Evolutionary conservation across 2,888 invertebrate genomes (phyloP).

Genomic region (Cryptocheilus praepositus): DNA sequence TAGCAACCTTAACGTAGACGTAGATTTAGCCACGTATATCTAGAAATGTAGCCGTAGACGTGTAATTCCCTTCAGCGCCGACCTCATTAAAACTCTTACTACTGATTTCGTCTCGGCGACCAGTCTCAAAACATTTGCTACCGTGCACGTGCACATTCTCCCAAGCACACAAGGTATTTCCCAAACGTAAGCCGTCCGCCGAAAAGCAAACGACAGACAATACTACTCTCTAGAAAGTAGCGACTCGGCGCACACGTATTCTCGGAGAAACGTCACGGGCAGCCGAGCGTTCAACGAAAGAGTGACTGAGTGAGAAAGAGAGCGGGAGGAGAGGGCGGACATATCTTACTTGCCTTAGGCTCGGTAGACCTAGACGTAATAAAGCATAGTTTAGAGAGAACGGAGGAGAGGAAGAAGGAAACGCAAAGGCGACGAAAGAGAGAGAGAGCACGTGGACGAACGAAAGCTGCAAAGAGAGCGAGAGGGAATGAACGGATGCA

Average conservation of each 20-base stretch:
- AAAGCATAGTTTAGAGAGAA: constrained; percentile 13
- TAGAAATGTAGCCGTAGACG: no score
- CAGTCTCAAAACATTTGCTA: neutral
- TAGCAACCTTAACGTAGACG: no score
- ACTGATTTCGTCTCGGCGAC: neutral
- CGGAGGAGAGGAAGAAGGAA: constrained; percentile 9
- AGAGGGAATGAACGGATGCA: neutral
- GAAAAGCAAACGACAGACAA: no score
- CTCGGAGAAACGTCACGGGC: constrained; percentile 21
- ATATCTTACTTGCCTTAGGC: constrained; percentile 19
- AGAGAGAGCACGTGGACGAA: constrained; percentile 24
- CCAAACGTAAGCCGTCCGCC: no score
- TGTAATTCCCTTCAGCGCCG: no score
- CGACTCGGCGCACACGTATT: no score
- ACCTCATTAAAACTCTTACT: no score
- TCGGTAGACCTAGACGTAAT: neutral
- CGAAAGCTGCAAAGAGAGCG: constrained; percentile 16
- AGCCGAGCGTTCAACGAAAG: neutral
- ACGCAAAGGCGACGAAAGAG: constrained; percentile 7
- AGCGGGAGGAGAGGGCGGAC: constrained; percentile 12
- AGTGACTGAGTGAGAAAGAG: constrained; percentile 11
- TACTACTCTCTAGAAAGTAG: no score
- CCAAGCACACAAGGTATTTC: no score
- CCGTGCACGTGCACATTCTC: neutral
- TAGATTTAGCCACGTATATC: no score